These are phyloP conservation scores for Noctua pronuba DNA, from an alignment of 2,888 invertebrate species.

Conservation along the genomic window DNA sequence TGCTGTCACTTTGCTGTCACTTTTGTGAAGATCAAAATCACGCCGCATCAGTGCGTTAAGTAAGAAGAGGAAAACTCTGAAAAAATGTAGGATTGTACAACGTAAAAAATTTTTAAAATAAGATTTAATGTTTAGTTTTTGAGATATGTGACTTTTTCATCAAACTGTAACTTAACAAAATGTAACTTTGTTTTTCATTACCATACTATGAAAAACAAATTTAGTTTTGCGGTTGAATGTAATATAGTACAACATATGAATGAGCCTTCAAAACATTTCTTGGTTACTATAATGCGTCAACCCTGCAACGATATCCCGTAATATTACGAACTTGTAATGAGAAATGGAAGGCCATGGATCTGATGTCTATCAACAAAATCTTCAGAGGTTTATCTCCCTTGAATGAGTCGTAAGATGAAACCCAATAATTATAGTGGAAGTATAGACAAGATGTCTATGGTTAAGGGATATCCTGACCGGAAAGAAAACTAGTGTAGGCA, in stretches of 20 bases:
- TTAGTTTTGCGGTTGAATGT: too few species aligned
- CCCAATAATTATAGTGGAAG: neutral
- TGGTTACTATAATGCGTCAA: neutral
- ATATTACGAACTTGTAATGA: conserved; percentile 30
- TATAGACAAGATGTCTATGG: neutral
- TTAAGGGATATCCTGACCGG: neutral
- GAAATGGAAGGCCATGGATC: conserved; percentile 8
- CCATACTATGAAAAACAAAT: too few species aligned
- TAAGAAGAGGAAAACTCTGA: too few species aligned
- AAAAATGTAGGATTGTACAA: too few species aligned
- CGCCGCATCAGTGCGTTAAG: neutral
- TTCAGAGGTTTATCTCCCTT: conserved; percentile 4
- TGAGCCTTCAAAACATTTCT: too few species aligned
- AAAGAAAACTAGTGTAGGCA: neutral
- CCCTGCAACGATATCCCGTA: conserved; percentile 6
- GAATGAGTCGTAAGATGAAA: conserved; percentile 24
- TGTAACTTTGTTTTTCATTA: too few species aligned
- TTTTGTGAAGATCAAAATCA: neutral
- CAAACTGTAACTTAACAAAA: too few species aligned
- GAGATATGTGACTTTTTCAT: too few species aligned
- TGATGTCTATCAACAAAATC: conserved; percentile 24
- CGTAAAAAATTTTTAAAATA: too few species aligned
- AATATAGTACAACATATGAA: too few species aligned
- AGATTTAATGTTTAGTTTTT: too few species aligned
- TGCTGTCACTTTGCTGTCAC: neutral